Conservation (phyloP, 1,140 invertebrate genomes). For the Rhizoglyphus robini region DNA sequence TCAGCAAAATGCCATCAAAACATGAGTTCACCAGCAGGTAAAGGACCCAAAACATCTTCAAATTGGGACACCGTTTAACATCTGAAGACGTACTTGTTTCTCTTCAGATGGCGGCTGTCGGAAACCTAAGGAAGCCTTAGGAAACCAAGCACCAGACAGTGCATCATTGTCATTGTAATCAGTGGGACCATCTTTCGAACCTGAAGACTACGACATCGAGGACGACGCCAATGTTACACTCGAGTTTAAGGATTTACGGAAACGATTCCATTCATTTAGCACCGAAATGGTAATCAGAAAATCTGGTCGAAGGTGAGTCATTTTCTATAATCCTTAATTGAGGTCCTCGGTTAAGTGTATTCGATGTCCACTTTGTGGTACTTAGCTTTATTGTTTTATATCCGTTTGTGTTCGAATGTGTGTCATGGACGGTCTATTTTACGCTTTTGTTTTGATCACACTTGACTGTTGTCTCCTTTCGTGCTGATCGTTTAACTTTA, state of each 20-base stretch:
- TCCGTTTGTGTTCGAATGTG: background rate
- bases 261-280: constrained; percentile 93
- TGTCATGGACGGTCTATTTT: too few relatives aligned
- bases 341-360: background rate
- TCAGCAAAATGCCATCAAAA: constrained; percentile 33
- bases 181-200: constrained; percentile 42
- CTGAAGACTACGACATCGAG: constrained; percentile 84
- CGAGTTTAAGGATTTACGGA: constrained; percentile 94
- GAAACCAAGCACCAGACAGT: constrained; percentile 18
- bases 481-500: too few relatives aligned
- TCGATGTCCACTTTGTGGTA: background rate
- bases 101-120: constrained; percentile 45
- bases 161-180: too few relatives aligned
- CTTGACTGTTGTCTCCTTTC: too few relatives aligned
- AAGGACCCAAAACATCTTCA: constrained; percentile 30
- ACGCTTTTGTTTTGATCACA: background rate
- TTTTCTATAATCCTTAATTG: background rate
- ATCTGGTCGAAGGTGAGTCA: constrained; percentile 75
- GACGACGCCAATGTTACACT: constrained; percentile 94
- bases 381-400: background rate
- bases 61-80: constrained; percentile 39
- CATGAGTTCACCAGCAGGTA: background rate
- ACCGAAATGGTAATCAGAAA: constrained; percentile 99
- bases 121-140: constrained; percentile 29
- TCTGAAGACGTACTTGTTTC: constrained; percentile 59